These are phyloP conservation scores for Rhinoderma darwinii DNA, from an alignment of 2,113 vertebrate genomes.

Conservation along the genomic window DNA sequence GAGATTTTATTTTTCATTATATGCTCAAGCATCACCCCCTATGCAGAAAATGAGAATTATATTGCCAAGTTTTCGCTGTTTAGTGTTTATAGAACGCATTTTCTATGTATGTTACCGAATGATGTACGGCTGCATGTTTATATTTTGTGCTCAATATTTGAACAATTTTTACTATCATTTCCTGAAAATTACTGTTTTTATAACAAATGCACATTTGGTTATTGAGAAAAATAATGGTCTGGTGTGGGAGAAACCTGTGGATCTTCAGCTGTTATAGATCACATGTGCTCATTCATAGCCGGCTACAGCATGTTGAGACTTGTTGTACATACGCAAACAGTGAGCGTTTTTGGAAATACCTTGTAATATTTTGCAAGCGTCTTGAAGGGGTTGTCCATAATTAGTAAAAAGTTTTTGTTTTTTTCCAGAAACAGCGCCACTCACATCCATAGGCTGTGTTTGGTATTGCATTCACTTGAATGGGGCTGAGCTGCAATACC, in stretches of 20 bases:
- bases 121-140: background rate
- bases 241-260: background rate
- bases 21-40: background rate
- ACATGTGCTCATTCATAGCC: background rate
- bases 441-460: too few relatives aligned
- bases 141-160: background rate
- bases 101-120: background rate
- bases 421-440: too few relatives aligned
- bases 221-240: constrained; percentile 13
- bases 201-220: background rate
- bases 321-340: too few relatives aligned
- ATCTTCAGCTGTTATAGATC: background rate
- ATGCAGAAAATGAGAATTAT: background rate
- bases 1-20: background rate
- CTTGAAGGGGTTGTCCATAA: too few relatives aligned
- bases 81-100: background rate
- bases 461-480: background rate
- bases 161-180: background rate
- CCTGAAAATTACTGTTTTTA: background rate
- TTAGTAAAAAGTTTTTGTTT: too few relatives aligned
- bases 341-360: too few relatives aligned
- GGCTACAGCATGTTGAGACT: background rate
- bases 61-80: background rate
- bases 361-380: too few relatives aligned
- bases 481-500: background rate